Conservation (phyloP, 1,140 invertebrate genomes). For the Drosophila neocordata region DNA sequence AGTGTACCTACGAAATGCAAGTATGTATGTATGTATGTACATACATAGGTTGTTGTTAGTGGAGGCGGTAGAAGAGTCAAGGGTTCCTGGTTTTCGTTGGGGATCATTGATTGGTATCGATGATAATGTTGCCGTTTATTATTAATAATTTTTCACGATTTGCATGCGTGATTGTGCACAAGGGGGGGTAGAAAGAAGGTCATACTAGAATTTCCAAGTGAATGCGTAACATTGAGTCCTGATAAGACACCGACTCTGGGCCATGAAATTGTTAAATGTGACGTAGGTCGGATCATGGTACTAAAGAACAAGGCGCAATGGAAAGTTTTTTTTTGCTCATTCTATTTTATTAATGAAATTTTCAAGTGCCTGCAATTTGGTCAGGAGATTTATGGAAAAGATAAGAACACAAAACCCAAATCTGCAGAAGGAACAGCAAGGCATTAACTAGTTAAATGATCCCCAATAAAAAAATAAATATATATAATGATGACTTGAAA, state of each 20-base stretch:
- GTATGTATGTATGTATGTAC: too few relatives aligned
- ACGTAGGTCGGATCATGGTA: slow-evolving; percentile 49
- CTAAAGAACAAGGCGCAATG: slow-evolving; percentile 28
- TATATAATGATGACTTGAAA: slow-evolving; percentile 1
- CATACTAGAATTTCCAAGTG: slow-evolving; percentile 33
- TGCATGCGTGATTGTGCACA: slow-evolving; percentile 46
- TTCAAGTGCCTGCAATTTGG: slow-evolving; percentile 16
- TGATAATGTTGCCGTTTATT: slow-evolving; percentile 40
- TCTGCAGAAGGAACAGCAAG: slow-evolving; percentile 2
- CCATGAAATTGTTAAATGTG: slow-evolving; percentile 34
- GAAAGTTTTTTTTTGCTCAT: slow-evolving; percentile 54
- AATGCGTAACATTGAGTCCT: slow-evolving; percentile 45
- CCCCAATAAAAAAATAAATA: slow-evolving; percentile 13
- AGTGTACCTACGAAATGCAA: too few relatives aligned
- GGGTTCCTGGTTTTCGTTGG: not conserved
- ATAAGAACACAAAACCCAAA: slow-evolving; percentile 21
- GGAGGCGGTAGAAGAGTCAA: slow-evolving; percentile 24
- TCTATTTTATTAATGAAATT: slow-evolving; percentile 7
- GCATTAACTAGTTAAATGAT: not conserved
- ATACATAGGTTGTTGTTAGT: too few relatives aligned
- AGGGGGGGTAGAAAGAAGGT: slow-evolving; percentile 48
- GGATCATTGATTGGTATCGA: slow-evolving; percentile 18
- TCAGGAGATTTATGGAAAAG: slow-evolving; percentile 26
- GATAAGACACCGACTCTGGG: slow-evolving; percentile 44
- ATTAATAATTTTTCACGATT: slow-evolving; percentile 46